Percentiles rank a stretch among this genome's conserved stretches.
Conservation (phyloP, 1,140 invertebrate genomes). For the Eueides isabella region DNA sequence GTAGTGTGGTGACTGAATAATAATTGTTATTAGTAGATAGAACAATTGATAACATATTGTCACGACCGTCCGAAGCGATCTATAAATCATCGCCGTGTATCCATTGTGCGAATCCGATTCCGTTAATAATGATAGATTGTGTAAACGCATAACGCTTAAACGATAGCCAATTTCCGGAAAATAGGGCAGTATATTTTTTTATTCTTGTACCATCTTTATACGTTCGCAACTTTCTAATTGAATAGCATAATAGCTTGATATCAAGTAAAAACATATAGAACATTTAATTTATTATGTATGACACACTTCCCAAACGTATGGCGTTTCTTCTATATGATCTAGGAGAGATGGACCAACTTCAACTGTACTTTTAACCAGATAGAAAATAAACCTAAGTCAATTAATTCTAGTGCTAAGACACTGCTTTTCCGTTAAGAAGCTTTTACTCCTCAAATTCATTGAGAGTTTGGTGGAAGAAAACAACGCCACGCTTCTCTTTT, state of each 20-base stretch:
- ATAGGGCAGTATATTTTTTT: slow-evolving; percentile 1
- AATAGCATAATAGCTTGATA: not conserved
- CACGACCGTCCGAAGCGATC: slow-evolving; percentile 10
- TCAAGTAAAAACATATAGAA: too few species aligned
- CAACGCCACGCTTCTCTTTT: too few species aligned
- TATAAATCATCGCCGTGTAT: slow-evolving; percentile 18
- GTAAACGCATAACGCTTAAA: slow-evolving; percentile 17
- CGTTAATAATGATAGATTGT: slow-evolving; percentile 22
- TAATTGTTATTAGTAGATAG: slow-evolving; percentile 15
- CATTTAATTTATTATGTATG: too few species aligned
- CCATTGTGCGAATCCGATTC: slow-evolving; percentile 19
- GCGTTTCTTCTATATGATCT: too few species aligned
- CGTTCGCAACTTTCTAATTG: not conserved
- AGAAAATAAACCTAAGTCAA: too few species aligned
- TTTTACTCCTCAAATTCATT: too few species aligned
- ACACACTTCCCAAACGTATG: too few species aligned
- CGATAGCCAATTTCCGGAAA: slow-evolving; percentile 12
- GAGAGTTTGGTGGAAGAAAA: too few species aligned
- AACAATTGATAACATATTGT: slow-evolving; percentile 20
- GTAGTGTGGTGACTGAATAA: not conserved
- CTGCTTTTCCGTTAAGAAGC: too few species aligned
- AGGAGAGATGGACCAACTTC: too few species aligned
- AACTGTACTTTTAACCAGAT: too few species aligned
- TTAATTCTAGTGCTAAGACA: too few species aligned
- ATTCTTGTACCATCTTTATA: not conserved